phyloP scores from a whole-genome alignment of 37 sponge, comb jelly and placozoan species.

The Lycopodina hypogea region DNA sequence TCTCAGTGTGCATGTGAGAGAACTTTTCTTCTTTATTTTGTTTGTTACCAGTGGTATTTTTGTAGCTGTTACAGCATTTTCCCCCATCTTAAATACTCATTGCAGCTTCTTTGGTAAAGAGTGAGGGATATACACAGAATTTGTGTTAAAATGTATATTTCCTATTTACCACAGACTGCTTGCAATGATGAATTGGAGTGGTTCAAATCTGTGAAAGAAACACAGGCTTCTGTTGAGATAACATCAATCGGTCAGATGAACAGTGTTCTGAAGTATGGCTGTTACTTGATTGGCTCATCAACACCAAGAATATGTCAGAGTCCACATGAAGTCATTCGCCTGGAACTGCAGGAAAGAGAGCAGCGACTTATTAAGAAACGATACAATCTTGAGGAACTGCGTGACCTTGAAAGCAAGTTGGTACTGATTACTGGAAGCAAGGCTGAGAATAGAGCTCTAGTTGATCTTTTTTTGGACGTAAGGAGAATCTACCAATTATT shows the following conservation, averaged over 20 bases:
- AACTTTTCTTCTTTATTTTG: too few species aligned
- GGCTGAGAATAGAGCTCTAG: constrained; percentile 44
- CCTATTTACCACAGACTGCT: neutral
- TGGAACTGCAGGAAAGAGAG: constrained; percentile 12
- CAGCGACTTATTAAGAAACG: constrained; percentile 26
- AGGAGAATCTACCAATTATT: too few species aligned
- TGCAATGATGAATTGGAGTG: constrained; percentile 60
- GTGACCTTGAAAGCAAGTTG: constrained; percentile 78
- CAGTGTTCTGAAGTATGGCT: constrained; percentile 59
- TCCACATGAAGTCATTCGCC: constrained; percentile 38
- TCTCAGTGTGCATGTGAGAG: too few species aligned
- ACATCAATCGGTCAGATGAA: constrained; percentile 65
- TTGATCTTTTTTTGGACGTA: constrained; percentile 57
- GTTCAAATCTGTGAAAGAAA: constrained; percentile 70
- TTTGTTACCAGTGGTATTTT: too few species aligned
- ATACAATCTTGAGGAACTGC: constrained; percentile 63
- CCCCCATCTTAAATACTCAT: too few species aligned
- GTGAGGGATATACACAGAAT: too few species aligned
- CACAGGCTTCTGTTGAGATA: constrained; percentile 61
- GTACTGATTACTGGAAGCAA: constrained; percentile 75
- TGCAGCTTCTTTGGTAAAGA: too few species aligned
- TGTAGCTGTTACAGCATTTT: too few species aligned
- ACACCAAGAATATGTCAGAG: neutral
- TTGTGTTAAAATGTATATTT: too few species aligned
- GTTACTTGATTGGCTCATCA: constrained; percentile 30